A percentile compares a stretch with the other conserved stretches of the same genome.
Conservation (phyloP, 1,140 invertebrate genomes). For the Drosophila yakuba region DNA sequence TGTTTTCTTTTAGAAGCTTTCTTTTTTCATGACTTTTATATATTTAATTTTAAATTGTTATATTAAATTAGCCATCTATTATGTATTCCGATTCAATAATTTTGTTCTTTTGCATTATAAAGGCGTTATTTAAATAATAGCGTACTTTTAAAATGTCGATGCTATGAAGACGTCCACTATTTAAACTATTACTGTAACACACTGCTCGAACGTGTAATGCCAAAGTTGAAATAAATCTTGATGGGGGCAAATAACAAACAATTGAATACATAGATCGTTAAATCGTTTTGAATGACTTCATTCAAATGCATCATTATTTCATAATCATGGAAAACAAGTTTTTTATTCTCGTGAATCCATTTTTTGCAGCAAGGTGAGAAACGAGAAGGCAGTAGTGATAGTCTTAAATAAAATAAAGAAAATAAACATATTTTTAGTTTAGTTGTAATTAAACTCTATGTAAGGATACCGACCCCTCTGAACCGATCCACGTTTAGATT, state of each 20-base stretch:
- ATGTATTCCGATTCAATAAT: neutral
- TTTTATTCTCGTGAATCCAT: constrained; percentile 64
- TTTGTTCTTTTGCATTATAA: neutral
- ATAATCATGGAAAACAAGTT: constrained; percentile 6
- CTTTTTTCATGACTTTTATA: too few relatives aligned
- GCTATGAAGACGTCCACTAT: neutral
- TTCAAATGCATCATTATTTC: constrained; percentile 9
- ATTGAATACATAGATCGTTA: neutral
- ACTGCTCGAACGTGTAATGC: constrained; percentile 21
- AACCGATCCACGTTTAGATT: constrained; percentile 74
- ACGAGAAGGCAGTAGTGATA: constrained; percentile 79
- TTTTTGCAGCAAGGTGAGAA: constrained; percentile 74
- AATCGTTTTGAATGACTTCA: constrained; percentile 31
- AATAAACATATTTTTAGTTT: neutral
- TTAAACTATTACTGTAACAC: constrained; percentile 15
- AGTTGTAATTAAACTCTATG: neutral
- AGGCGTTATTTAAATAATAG: neutral
- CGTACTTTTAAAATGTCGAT: neutral
- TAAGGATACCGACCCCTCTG: constrained; percentile 35
- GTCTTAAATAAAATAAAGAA: constrained; percentile 48
- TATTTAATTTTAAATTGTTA: neutral
- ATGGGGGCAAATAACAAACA: constrained; percentile 12
- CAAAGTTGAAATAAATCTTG: constrained; percentile 28
- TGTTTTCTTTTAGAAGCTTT: too few relatives aligned
- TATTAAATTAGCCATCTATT: neutral